These are phyloP conservation scores for Drosophila atroscutellata DNA, from an alignment of 2,888 invertebrate species.

Conservation along the genomic window DNA sequence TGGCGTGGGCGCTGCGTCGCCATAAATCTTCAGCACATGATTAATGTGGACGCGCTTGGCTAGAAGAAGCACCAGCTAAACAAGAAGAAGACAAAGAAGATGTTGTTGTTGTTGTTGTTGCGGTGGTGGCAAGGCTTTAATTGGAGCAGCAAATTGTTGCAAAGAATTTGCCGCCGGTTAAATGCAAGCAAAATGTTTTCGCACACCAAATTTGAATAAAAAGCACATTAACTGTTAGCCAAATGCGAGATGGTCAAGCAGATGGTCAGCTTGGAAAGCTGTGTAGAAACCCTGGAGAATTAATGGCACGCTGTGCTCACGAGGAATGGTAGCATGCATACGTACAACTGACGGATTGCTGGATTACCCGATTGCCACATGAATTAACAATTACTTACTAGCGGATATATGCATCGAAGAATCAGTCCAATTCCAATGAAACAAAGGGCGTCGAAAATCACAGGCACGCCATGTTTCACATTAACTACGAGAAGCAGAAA, in stretches of 20 bases:
- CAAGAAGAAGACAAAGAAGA: background rate
- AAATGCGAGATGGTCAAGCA: slow-evolving; percentile 62
- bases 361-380: slow-evolving; percentile 40
- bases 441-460: background rate
- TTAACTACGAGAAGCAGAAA: background rate
- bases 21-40: slow-evolving; percentile 74
- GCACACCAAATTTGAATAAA: slow-evolving; percentile 49
- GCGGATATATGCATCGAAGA: slow-evolving; percentile 26
- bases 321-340: slow-evolving; percentile 4
- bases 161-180: slow-evolving; percentile 70
- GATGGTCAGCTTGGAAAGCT: slow-evolving; percentile 56
- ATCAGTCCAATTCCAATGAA: no score
- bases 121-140: slow-evolving; percentile 49
- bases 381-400: slow-evolving; percentile 32
- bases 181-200: slow-evolving; percentile 53
- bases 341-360: background rate
- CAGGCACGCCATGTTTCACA: background rate
- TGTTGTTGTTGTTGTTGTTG: slow-evolving; percentile 1
- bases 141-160: slow-evolving; percentile 79
- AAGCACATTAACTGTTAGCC: slow-evolving; percentile 43
- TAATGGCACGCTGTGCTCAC: slow-evolving; percentile 51
- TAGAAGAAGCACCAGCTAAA: slow-evolving; percentile 17
- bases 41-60: slow-evolving; percentile 68
- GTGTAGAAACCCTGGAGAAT: slow-evolving; percentile 62
- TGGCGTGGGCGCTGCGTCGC: slow-evolving; percentile 67